These are phyloP conservation scores for Watsonalla cultraria DNA, from an alignment of 2,888 invertebrate genomes.

Conservation along the genomic window DNA sequence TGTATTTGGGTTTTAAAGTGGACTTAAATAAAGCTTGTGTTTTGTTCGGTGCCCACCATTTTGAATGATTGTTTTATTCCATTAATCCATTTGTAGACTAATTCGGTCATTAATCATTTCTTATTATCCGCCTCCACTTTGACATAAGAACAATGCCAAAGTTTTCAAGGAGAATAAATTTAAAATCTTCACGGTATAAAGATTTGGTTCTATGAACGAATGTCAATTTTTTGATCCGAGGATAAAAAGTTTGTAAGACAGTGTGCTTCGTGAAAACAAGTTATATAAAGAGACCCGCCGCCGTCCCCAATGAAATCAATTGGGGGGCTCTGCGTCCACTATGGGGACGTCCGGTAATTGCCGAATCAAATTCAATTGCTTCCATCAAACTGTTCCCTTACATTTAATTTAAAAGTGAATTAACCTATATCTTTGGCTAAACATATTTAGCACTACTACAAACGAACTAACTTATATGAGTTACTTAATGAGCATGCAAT, in stretches of 20 bases:
- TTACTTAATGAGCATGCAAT: too few species aligned
- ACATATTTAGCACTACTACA: too few species aligned
- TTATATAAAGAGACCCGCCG: constrained; percentile 18
- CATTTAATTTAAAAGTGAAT: constrained; percentile 17
- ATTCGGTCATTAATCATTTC: background rate
- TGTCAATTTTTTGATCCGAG: too few species aligned
- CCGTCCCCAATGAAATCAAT: too few species aligned
- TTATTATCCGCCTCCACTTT: background rate
- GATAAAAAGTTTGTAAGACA: background rate
- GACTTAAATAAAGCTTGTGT: background rate
- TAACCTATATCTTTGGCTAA: too few species aligned
- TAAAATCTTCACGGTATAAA: too few species aligned
- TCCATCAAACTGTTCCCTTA: constrained; percentile 31
- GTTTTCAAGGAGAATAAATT: too few species aligned
- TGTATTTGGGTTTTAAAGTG: background rate
- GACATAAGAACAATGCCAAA: too few species aligned
- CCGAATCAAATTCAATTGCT: constrained; percentile 42
- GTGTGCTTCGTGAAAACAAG: constrained; percentile 5
- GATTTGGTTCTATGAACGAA: background rate
- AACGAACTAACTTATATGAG: too few species aligned
- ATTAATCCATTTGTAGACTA: background rate
- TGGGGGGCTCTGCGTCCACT: constrained; percentile 26
- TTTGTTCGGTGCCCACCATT: background rate
- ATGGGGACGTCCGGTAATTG: constrained; percentile 35
- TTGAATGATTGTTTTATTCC: background rate